These are phyloP conservation scores for Atta texana DNA, from an alignment of 1,140 invertebrate species.

Conservation along the genomic window DNA sequence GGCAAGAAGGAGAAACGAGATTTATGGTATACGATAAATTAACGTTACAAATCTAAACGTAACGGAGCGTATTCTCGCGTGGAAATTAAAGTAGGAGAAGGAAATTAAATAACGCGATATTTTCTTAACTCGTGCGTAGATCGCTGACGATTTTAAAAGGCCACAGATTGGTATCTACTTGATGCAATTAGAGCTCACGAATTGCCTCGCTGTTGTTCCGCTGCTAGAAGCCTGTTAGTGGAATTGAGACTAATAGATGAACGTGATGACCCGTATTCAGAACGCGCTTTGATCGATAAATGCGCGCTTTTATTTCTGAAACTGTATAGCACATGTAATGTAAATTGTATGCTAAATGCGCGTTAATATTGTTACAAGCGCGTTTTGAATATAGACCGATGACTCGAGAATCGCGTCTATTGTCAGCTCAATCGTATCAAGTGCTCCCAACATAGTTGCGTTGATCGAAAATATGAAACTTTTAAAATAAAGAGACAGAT, in stretches of 20 bases:
- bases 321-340: no score
- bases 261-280: background rate
- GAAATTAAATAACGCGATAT: no score
- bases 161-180: slow-evolving; percentile 32
- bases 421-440: slow-evolving; percentile 16
- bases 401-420: slow-evolving; percentile 23
- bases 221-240: background rate
- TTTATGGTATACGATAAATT: background rate
- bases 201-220: slow-evolving; percentile 4
- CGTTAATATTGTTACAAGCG: no score
- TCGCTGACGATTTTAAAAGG: slow-evolving; percentile 6
- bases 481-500: background rate
- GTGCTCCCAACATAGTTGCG: background rate
- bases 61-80: background rate
- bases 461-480: background rate
- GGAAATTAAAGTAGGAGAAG: slow-evolving; percentile 46
- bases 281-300: no score
- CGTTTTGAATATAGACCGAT: background rate
- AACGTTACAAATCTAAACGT: slow-evolving; percentile 25
- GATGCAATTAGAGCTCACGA: slow-evolving; percentile 41
- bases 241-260: slow-evolving; percentile 1
- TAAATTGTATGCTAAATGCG: no score
- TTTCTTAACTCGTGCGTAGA: background rate
- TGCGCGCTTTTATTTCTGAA: no score
- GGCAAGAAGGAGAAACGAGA: background rate